Evolutionary conservation across 2,797 vertebrate genomes (phyloP).

Genomic region (Bryconaethiops microstoma): DNA sequence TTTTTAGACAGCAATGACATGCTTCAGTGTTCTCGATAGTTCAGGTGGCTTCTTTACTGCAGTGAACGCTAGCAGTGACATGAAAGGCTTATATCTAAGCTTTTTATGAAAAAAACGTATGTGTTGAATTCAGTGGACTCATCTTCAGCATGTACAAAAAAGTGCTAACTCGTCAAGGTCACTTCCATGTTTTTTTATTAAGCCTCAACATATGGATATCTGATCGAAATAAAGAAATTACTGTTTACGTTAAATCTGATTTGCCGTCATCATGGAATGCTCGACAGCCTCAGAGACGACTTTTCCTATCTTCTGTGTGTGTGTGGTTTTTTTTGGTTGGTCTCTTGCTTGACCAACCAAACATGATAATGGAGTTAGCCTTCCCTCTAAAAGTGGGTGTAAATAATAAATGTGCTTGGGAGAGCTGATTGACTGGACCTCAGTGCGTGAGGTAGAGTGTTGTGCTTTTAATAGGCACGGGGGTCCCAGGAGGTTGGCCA

Average conservation of each 20-base stretch:
- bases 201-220: not conserved
- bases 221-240: not conserved
- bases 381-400: slow-evolving; percentile 13
- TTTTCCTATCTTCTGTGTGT: not conserved
- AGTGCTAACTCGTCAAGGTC: not conserved
- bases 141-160: not conserved
- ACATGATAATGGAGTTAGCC: slow-evolving; percentile 7
- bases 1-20: too few species aligned
- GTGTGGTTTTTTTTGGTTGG: not conserved
- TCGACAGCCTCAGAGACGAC: not conserved
- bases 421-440: slow-evolving; percentile 26
- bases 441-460: slow-evolving; percentile 10
- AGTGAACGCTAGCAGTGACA: too few species aligned
- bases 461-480: not conserved
- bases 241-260: not conserved
- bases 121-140: not conserved
- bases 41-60: not conserved
- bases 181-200: not conserved
- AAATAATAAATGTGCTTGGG: slow-evolving; percentile 34
- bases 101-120: too few species aligned
- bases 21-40: not conserved
- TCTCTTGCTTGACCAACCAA: slow-evolving; percentile 14
- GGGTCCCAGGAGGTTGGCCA: not conserved
- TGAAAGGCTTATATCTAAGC: too few species aligned
- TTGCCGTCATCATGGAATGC: slow-evolving; percentile 1